Evolutionary conservation across 1,140 invertebrate genomes (phyloP).

Genomic region (Eupristina koningsbergeri): DNA sequence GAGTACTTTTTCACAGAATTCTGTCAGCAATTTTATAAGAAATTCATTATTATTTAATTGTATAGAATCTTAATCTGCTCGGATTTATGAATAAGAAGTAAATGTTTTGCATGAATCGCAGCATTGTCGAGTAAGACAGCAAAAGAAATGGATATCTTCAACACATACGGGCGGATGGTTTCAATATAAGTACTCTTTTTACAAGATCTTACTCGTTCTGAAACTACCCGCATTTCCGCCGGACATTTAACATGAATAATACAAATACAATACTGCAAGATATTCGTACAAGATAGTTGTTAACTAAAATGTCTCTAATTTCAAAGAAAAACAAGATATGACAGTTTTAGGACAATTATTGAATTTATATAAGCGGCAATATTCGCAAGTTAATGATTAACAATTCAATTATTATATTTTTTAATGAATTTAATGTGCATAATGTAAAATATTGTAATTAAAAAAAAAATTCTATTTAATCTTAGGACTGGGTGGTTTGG

Average conservation of each 20-base stretch:
- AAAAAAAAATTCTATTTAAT: not conserved
- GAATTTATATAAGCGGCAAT: too few species aligned
- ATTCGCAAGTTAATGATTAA: too few species aligned
- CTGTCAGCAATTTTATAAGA: too few species aligned
- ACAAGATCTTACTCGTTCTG: not conserved
- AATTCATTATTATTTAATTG: not conserved
- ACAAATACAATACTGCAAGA: not conserved
- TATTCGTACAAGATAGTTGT: not conserved
- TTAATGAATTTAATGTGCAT: too few species aligned
- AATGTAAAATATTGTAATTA: too few species aligned
- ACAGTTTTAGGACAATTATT: too few species aligned
- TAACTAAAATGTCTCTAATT: not conserved
- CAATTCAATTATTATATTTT: too few species aligned
- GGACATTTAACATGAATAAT: slow-evolving; percentile 60
- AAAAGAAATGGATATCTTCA: not conserved
- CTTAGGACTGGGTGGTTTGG: slow-evolving; percentile 80
- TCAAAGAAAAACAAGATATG: not conserved
- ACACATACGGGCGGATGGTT: slow-evolving; percentile 55
- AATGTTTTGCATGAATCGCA: not conserved
- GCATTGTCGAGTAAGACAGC: not conserved
- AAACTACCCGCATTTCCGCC: slow-evolving; percentile 67
- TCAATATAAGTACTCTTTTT: not conserved
- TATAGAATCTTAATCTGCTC: not conserved
- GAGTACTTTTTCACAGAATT: too few species aligned
- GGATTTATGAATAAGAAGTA: not conserved